A percentile compares a stretch with the other conserved stretches of the same genome.
Evolutionary conservation across 2,113 vertebrate genomes (phyloP).

Genomic region (Bagarius yarrelli): DNA sequence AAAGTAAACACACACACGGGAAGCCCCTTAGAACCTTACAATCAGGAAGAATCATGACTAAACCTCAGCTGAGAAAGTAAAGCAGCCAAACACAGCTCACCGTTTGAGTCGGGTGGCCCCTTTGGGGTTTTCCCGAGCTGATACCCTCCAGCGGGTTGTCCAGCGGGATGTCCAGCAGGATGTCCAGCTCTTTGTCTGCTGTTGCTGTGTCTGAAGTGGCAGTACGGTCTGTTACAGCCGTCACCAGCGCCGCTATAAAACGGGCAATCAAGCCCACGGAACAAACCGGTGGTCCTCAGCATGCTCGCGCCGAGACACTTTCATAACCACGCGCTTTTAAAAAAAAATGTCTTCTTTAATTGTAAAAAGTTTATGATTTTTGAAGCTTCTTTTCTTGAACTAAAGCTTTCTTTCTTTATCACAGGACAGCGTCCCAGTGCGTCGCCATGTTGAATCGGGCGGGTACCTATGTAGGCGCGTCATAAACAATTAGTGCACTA

Average conservation of each 20-base stretch:
- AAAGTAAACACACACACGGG: not conserved
- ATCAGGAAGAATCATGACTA: too few relatives aligned
- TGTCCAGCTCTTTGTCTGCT: slow-evolving; percentile 57
- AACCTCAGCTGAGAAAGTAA: not conserved
- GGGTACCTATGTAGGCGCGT: not conserved
- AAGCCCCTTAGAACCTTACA: not conserved
- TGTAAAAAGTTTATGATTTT: not conserved
- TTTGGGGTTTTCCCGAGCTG: slow-evolving; percentile 55
- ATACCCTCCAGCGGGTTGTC: slow-evolving; percentile 58
- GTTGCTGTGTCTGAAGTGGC: slow-evolving; percentile 88
- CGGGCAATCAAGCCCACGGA: slow-evolving; percentile 91
- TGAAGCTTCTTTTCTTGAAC: not conserved
- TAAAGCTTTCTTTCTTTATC: not conserved
- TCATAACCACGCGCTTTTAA: slow-evolving; percentile 64
- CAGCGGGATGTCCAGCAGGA: slow-evolving; percentile 66
- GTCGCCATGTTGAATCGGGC: slow-evolving; percentile 71
- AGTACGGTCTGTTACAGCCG: slow-evolving; percentile 83
- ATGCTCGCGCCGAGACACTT: slow-evolving; percentile 66
- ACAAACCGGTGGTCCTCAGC: slow-evolving; percentile 88
- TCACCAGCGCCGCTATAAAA: slow-evolving; percentile 69
- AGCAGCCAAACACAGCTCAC: slow-evolving; percentile 50
- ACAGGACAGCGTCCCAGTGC: slow-evolving; percentile 68
- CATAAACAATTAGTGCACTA: not conserved
- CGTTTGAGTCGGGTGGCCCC: slow-evolving; percentile 55
- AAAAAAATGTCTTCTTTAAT: not conserved